phyloP scores from a whole-genome alignment of 2,888 invertebrate genomes.

The Melieria crassipennis region DNA sequence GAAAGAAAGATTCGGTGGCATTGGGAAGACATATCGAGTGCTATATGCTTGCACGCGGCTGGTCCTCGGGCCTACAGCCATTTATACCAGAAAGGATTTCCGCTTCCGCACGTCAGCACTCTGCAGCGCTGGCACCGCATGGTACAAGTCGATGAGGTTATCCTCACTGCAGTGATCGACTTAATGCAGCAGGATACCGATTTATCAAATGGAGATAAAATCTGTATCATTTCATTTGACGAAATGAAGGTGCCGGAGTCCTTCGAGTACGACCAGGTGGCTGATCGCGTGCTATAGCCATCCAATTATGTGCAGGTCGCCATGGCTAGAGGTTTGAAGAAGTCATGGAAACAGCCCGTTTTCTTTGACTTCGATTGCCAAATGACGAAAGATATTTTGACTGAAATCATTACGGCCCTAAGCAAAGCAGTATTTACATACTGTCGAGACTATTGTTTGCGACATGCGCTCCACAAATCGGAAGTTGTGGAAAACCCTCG shows the following conservation, averaged over 20 bases:
- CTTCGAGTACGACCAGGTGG: constrained; percentile 24
- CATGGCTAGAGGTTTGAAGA: constrained; percentile 32
- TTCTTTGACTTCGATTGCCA: constrained; percentile 4
- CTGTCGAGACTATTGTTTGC: constrained; percentile 25
- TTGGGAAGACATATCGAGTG: background rate
- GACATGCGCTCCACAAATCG: constrained; percentile 11
- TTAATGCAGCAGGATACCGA: background rate
- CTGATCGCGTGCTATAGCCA: constrained; percentile 12
- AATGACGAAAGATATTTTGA: constrained; percentile 1
- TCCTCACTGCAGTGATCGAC: background rate
- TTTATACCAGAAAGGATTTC: background rate
- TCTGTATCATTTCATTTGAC: constrained; percentile 39
- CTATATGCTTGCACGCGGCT: background rate
- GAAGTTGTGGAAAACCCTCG: constrained; percentile 21
- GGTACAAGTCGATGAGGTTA: background rate
- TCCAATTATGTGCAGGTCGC: constrained; percentile 34
- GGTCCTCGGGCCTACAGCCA: background rate
- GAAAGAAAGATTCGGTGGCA: background rate
- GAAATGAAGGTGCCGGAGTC: constrained; percentile 35
- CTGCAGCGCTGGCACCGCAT: background rate
- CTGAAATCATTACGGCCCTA: background rate
- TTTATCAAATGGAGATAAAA: constrained; percentile 17
- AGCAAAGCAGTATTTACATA: background rate
- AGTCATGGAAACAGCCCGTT: constrained; percentile 37
- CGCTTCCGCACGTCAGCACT: background rate